phyloP scores from a whole-genome alignment of 2,797 vertebrate genomes.

The Alectoris magna region DNA sequence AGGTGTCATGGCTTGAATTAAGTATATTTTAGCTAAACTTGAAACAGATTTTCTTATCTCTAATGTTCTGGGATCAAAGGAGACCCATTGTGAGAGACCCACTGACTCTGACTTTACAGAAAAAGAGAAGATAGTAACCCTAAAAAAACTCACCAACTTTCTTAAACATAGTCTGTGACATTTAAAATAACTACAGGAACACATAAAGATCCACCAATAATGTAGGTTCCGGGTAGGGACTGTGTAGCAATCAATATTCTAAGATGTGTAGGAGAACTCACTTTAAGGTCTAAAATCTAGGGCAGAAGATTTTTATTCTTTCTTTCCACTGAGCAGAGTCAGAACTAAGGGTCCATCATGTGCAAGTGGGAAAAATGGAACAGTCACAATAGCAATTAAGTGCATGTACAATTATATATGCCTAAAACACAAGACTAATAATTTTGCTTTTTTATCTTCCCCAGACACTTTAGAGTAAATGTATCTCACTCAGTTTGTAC shows the following conservation, averaged over 20 bases:
- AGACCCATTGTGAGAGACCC: background rate
- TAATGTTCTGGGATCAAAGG: background rate
- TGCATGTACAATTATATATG: slow-evolving; percentile 35
- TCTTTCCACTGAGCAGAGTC: background rate
- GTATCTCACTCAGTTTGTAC: background rate
- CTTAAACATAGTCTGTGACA: background rate
- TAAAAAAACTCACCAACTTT: background rate
- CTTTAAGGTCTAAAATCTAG: slow-evolving; percentile 22
- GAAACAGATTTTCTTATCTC: background rate
- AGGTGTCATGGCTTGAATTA: background rate
- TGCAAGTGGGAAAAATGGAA: slow-evolving; percentile 2
- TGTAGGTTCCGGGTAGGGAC: rapidly evolving
- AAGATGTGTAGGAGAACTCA: background rate
- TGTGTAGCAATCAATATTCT: background rate
- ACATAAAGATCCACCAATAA: background rate
- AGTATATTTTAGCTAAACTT: background rate
- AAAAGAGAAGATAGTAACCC: background rate
- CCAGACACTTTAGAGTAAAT: background rate
- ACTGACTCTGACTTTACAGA: background rate
- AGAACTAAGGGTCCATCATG: background rate
- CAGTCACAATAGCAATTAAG: slow-evolving; percentile 24
- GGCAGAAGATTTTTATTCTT: background rate
- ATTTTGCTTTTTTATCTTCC: slow-evolving; percentile 1
- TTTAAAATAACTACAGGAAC: background rate
- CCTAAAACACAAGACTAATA: background rate